Evolutionary conservation across 1,140 invertebrate species (phyloP).

Genomic region (Brachionus sp.): DNA sequence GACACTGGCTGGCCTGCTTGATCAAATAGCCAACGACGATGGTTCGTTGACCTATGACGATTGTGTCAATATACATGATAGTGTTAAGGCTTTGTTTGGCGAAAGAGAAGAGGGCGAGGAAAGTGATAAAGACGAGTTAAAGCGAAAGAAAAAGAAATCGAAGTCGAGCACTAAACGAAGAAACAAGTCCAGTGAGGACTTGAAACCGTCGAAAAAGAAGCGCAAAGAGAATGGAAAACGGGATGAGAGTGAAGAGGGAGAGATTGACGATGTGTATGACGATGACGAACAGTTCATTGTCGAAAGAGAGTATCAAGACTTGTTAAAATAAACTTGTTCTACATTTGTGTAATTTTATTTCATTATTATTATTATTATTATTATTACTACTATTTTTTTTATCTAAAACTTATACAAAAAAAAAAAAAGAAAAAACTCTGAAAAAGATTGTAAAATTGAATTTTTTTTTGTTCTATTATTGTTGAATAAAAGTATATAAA

Average conservation of each 20-base stretch:
- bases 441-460: not conserved
- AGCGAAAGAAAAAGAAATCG: not conserved
- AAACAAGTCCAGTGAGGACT: conserved; percentile 5
- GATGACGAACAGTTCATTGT: conserved; percentile 14
- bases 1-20: not conserved
- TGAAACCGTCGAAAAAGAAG: conserved; percentile 32
- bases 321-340: not conserved
- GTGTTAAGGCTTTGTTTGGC: conserved; percentile 6
- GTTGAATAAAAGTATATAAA: not conserved
- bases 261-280: conserved; percentile 24
- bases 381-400: not conserved
- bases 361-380: not conserved
- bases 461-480: not conserved
- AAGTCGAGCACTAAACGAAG: conserved; percentile 12
- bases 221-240: not conserved
- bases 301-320: not conserved
- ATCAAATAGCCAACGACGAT: conserved; percentile 20
- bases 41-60: conserved; percentile 40
- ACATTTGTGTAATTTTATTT: conserved; percentile 17
- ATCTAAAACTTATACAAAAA: not conserved
- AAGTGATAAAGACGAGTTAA: not conserved
- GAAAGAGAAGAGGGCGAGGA: conserved; percentile 6
- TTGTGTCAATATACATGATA: conserved; percentile 29
- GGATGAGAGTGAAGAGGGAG: not conserved
- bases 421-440: not conserved